Base-by-base conservation (phyloP, 2,888 invertebrate genomes). In the Neoascia interrupta region DNA sequence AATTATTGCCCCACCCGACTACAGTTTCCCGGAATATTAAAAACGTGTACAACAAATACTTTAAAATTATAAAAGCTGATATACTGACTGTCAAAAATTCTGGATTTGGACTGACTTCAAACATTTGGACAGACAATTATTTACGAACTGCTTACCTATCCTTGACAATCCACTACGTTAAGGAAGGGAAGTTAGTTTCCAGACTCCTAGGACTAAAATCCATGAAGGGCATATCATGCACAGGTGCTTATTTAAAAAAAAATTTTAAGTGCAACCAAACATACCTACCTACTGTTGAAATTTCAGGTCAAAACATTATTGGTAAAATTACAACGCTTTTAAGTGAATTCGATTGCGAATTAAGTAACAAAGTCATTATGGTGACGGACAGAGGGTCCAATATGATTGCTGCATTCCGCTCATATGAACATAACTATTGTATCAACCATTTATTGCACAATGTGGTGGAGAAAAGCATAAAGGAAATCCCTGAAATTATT, bases 51-150 rank as follows among this genome's bases (percentile, higher is more conserved):
- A n/a, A n/a, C n/a, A n/a, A n/a, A n/a, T n/a, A n/a, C n/a, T n/a
- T n/a, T n/a, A n/a, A n/a, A n/a, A n/a, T n/a, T n/a, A n/a, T n/a
- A n/a, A n/a, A n/a, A n/a, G n/a, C n/a, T n/a, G n/a, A n/a, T n/a
- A n/a, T n/a, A n/a, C n/a, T n/a, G n/a, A n/a, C n/a, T n/a, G n/a
- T n/a, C n/a, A n/a, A n/a, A n/a, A n/a, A n/a, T n/a, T n/a, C n/a
- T 76, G 76, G 68, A 28, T 81, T 60, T 60, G 75, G 76, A 11
- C 34, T 76, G 6, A 76, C 76, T 13, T 60, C 81, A 18, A 70
- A 66, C 51, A 60, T 72, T 41, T 81, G 70, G 70, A 61, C 70
- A 0, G 60, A 70, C 19, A 70, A 66, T 23, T 75, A 66, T 47
- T 64, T 70, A 6, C 64, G 45, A 54, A 74, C 37, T 18, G 39